These are phyloP conservation scores for Scaptomyza pallida DNA, from an alignment of 1,140 invertebrate species.

Conservation along the genomic window DNA sequence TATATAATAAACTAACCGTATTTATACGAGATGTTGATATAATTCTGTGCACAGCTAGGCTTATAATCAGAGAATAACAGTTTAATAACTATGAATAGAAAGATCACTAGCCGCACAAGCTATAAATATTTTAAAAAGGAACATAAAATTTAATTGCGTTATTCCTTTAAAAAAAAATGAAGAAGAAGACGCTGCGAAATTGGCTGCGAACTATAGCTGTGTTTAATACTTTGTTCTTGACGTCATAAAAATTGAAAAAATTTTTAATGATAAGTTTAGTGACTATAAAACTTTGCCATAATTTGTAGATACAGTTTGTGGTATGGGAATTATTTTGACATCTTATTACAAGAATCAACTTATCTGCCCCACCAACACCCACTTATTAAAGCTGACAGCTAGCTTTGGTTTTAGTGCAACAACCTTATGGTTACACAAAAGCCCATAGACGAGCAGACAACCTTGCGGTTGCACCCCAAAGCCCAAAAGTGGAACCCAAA, in stretches of 20 bases:
- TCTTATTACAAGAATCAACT: neutral
- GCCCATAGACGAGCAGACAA: conserved; percentile 15
- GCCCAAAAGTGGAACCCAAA: conserved; percentile 19
- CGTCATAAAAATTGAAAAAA: neutral
- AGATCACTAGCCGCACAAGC: neutral
- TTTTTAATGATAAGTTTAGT: neutral
- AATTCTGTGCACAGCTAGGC: neutral
- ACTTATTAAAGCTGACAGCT: neutral
- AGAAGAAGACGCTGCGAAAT: too few species aligned
- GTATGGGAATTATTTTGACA: neutral
- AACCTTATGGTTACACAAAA: conserved; percentile 28
- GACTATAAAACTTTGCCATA: too few species aligned
- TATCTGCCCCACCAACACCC: too few species aligned
- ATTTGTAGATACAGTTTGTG: too few species aligned
- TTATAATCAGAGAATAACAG: conserved; percentile 8
- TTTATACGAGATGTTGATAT: neutral
- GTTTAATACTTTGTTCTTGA: neutral
- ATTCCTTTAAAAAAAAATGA: neutral
- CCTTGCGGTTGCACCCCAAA: conserved; percentile 33
- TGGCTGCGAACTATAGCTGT: neutral
- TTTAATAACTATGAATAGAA: neutral
- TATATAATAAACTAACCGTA: conserved; percentile 5
- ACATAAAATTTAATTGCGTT: neutral
- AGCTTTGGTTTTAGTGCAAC: conserved; percentile 44
- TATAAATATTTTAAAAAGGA: neutral